These are phyloP conservation scores for Pogonus chalceus DNA, from an alignment of 1,140 invertebrate species.

Conservation along the genomic window DNA sequence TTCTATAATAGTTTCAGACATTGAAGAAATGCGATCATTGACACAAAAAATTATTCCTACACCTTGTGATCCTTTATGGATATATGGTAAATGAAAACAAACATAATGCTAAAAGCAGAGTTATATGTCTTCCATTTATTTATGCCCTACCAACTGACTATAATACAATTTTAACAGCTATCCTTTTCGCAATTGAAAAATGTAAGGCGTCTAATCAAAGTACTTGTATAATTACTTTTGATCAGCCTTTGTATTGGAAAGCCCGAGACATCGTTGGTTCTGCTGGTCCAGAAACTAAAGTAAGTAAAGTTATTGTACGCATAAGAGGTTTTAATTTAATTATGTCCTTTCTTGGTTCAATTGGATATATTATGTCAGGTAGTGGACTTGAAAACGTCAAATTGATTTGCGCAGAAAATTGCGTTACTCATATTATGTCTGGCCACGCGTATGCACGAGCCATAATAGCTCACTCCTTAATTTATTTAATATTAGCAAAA, in stretches of 20 bases:
- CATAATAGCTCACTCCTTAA: slow-evolving; percentile 35
- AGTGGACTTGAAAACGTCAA: slow-evolving; percentile 31
- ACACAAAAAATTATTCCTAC: no score
- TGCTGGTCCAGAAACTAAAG: not conserved
- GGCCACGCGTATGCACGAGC: slow-evolving; percentile 34
- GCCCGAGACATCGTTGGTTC: slow-evolving; percentile 22
- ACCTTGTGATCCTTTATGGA: no score
- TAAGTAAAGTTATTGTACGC: slow-evolving; percentile 17
- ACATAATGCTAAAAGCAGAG: no score
- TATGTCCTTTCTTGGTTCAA: slow-evolving; percentile 33
- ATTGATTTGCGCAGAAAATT: slow-evolving; percentile 24
- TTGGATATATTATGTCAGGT: slow-evolving; percentile 32
- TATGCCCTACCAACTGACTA: no score
- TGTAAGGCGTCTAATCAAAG: slow-evolving; percentile 17
- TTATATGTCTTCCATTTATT: no score
- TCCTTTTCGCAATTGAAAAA: slow-evolving; percentile 13
- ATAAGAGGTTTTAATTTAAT: slow-evolving; percentile 30
- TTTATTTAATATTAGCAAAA: no score
- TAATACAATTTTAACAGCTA: no score
- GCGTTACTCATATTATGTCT: slow-evolving; percentile 31
- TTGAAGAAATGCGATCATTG: no score
- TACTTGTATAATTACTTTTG: slow-evolving; percentile 28
- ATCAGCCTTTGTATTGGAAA: slow-evolving; percentile 28
- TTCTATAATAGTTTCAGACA: no score
- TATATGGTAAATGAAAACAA: slow-evolving; percentile 21